Evolutionary conservation across 2,888 invertebrate genomes (phyloP), one percentile per base, ranked within the genome.

Genomic region (Venusia cambrica): DNA sequence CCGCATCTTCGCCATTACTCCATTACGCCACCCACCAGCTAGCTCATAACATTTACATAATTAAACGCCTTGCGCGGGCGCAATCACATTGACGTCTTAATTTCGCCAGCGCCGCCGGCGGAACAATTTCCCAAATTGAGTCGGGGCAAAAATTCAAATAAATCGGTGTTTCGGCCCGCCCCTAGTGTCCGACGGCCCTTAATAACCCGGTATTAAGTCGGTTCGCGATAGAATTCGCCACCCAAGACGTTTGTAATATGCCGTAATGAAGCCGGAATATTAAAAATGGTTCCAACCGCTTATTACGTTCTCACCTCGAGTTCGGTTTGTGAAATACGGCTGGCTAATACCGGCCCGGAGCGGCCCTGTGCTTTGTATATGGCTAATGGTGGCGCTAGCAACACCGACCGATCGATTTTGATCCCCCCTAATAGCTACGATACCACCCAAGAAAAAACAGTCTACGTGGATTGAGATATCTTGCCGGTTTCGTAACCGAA

Each of bases 211-310:
- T 64, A 87, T 84, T 84, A 85, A 78, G 79, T 75, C 71, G 77
- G 81, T 76, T 73, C 81, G 83, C 85, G 79, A 83, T 85, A 84
- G 84, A 83, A 85, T 84, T 84, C 84, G 81, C 85, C 85, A 87
- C 85, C 85, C 85, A 87, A 83, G 85, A 83, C 78, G 85, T 74
- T 75, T 77, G 81, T 84, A 85, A 87, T 87, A 81, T 73, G 79
- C 73, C 74, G 81, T 87, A 85, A 87, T 84, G 83, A 87, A 81
- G 83, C 81, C 65, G 73, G 83, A 85, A 84, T 84, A 87, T 85
- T 87, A 87, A 87, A 85, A 87, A 84, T 83, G 83, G 77, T 54
- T 66, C 78, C 62, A 81, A 79, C 87, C 76, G 81, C 85, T 85
- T 84, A 87, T 87, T 85, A 85, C 76, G 81, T 85, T 87, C 85